Percentiles rank a stretch among this genome's conserved stretches.
Evolutionary conservation across 1,140 invertebrate species (phyloP).

Genomic region (Oryzaephilus surinamensis): DNA sequence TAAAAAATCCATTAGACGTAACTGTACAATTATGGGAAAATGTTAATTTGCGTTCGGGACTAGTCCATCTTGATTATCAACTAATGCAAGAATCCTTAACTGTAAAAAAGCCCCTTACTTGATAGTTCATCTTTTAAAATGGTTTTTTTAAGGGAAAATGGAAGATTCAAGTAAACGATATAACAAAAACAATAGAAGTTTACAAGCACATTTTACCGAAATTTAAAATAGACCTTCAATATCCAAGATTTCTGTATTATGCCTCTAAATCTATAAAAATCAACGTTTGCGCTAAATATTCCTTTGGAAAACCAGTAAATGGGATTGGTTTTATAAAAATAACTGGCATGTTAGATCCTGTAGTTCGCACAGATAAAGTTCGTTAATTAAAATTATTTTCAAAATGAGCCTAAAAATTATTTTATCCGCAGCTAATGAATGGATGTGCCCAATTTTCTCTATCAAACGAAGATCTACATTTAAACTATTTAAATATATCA

Average conservation of each 20-base stretch:
- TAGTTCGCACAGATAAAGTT: too few species aligned
- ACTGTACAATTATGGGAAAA: slow-evolving; percentile 35
- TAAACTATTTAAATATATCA: slow-evolving; percentile 11
- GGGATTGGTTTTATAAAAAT: slow-evolving; percentile 42
- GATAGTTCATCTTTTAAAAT: background rate
- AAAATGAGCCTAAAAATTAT: background rate
- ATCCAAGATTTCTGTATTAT: slow-evolving; percentile 47
- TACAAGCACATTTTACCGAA: slow-evolving; percentile 53
- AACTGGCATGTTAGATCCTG: slow-evolving; percentile 22
- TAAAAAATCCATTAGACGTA: background rate
- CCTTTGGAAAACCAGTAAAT: slow-evolving; percentile 53
- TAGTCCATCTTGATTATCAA: slow-evolving; percentile 40
- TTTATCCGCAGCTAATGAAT: slow-evolving; percentile 23
- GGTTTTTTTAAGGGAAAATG: slow-evolving; percentile 41
- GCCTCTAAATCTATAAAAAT: slow-evolving; percentile 42
- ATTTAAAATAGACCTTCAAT: slow-evolving; percentile 52
- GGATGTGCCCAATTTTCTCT: slow-evolving; percentile 42
- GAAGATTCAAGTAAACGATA: slow-evolving; percentile 43
- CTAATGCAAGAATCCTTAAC: too few species aligned
- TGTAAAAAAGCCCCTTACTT: too few species aligned
- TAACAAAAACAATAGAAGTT: slow-evolving; percentile 45
- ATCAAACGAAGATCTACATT: slow-evolving; percentile 33
- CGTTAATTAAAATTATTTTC: background rate
- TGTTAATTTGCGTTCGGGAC: slow-evolving; percentile 48
- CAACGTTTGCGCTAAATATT: slow-evolving; percentile 54